phyloP scores from a whole-genome alignment of 2,888 invertebrate species.

The Spilosoma lubricipeda region DNA sequence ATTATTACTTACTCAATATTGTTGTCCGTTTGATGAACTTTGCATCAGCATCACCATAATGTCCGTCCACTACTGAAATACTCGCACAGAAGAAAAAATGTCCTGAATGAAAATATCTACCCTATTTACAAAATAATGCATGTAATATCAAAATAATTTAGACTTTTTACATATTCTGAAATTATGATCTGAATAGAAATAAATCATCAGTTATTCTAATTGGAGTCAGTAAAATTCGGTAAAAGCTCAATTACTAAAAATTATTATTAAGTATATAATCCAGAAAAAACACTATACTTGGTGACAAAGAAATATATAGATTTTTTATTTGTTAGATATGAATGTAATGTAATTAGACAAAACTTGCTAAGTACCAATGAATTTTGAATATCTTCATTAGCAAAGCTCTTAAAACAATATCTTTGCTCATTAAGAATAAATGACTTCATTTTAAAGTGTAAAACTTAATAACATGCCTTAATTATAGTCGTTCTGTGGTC shows the following conservation, averaged over 20 bases:
- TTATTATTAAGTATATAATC: neutral
- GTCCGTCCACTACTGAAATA: neutral
- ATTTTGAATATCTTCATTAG: neutral
- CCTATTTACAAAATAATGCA: neutral
- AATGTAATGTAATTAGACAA: neutral
- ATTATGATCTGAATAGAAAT: neutral
- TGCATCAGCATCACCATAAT: neutral
- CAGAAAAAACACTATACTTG: neutral
- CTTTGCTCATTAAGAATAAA: constrained; percentile 24
- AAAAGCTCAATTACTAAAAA: neutral
- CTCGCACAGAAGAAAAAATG: neutral
- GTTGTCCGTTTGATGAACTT: neutral
- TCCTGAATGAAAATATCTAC: neutral
- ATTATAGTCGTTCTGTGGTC: constrained; percentile 8
- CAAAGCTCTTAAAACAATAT: constrained; percentile 13
- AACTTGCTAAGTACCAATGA: neutral
- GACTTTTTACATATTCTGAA: neutral
- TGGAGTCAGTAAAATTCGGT: neutral
- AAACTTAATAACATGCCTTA: constrained; percentile 8
- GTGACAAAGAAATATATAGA: neutral
- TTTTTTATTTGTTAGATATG: neutral
- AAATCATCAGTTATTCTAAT: neutral
- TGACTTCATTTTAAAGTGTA: constrained; percentile 11
- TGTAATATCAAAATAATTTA: neutral
- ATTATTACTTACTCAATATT: neutral